Conservation (phyloP, 2,797 vertebrate genomes). For the Streptopelia turtur region DNA sequence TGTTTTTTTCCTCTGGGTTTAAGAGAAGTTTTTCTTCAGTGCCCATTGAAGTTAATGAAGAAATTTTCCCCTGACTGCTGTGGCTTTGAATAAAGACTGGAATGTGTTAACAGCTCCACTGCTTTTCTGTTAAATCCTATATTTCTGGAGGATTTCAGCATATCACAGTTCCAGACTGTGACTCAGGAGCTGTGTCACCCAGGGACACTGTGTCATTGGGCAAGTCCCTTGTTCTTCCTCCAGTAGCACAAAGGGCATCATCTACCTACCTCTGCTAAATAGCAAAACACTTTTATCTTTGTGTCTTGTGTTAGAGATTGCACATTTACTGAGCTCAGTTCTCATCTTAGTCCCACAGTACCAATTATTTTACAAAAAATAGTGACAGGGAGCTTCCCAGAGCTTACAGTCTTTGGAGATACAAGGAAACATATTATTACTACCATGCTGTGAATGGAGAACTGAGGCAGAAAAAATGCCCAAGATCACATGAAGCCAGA, state of each 20-base stretch:
- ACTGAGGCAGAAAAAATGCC: background rate
- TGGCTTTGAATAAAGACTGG: background rate
- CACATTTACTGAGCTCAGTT: background rate
- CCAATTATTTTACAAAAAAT: background rate
- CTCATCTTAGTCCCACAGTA: background rate
- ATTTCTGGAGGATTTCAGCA: background rate
- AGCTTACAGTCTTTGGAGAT: background rate
- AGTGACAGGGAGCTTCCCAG: background rate
- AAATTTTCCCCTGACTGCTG: background rate
- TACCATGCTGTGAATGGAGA: background rate
- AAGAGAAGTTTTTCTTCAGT: background rate
- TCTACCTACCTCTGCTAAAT: conserved; percentile 41
- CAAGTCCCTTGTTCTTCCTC: background rate
- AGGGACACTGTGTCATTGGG: background rate
- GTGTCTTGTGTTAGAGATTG: background rate
- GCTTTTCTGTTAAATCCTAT: background rate
- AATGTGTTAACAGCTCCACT: background rate
- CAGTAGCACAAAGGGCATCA: background rate
- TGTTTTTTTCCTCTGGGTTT: background rate
- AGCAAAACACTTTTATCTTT: background rate
- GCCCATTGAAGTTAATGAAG: background rate
- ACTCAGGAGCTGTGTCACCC: background rate
- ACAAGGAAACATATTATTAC: background rate
- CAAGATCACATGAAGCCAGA: background rate
- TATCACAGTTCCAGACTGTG: background rate